These are phyloP conservation scores for Anoura caudifer DNA, from an alignment of 2,113 vertebrate species.

Conservation along the genomic window DNA sequence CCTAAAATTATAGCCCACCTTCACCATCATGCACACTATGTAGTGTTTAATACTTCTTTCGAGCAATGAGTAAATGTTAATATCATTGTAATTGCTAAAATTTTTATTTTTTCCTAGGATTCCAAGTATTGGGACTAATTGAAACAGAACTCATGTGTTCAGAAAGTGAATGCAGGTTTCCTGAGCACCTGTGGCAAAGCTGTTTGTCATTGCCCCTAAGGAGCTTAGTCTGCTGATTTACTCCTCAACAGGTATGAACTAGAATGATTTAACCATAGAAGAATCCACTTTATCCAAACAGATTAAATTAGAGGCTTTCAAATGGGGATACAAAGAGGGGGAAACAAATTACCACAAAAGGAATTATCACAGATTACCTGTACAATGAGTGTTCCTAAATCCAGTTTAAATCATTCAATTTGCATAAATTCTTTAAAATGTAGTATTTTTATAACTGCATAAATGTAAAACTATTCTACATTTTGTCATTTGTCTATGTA, in stretches of 20 bases:
- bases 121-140: neutral
- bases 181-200: neutral
- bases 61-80: neutral
- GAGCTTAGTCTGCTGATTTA: neutral
- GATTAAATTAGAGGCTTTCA: slow-evolving; percentile 1
- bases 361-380: slow-evolving; percentile 2
- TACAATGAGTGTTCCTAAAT: neutral
- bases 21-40: neutral
- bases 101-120: neutral
- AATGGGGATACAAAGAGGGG: neutral
- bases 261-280: slow-evolving; percentile 1
- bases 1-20: neutral
- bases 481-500: neutral
- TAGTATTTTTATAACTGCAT: neutral
- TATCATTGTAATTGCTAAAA: neutral
- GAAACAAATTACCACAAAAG: neutral
- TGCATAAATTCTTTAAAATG: neutral
- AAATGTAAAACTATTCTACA: neutral
- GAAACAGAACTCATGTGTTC: neutral
- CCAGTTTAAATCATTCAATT: neutral
- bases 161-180: neutral
- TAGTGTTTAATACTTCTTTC: neutral
- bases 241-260: neutral
- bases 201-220: neutral
- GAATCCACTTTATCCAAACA: slow-evolving; percentile 4